Evolutionary conservation across 2,113 vertebrate genomes (phyloP), one percentile per base, ranked within the genome.

Genomic region (Oenanthe oenanthe): DNA sequence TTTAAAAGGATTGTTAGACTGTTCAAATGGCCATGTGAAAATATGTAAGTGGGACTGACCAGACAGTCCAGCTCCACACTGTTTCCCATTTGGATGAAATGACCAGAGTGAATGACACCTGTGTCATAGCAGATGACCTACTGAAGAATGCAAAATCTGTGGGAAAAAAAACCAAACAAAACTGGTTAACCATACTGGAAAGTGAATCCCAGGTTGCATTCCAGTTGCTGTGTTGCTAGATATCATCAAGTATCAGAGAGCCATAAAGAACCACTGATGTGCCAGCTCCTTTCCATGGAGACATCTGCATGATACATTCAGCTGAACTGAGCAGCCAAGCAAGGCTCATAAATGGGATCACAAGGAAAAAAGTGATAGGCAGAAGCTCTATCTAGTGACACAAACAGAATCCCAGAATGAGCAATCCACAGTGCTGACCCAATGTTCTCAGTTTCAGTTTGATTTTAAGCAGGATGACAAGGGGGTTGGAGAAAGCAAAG

Each of bases 391-490:
- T 54, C 34, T 29, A 54, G 21, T 0, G 5, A 16, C 57, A 70
- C 47, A 51, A 61, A 13, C 12, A 67, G 61, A 72, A 77, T 85
- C 32, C 53, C 89, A 85, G 66, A 63, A 63, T 56, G 76, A 68
- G n/a, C 58, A 86, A 48, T 51, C 34, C 42, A 32, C 54, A 43
- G 45, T 28, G 62, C 53, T 92, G 51, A 70, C 50, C 79, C 75
- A 67, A 7, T 53, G 54, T 57, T 83, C 86, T 93, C 76, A 34
- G 61, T 73, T 86, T 88, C 72, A 57, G 48, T 79, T 68, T 6
- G 26, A 53, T 96, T 93, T 93, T 61, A 66, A 83, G 68, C 62
- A 68, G 68, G 63, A 61, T 88, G 58, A 83, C 36, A 68, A 80
- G 45, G 32, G 18, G 2, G 8, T n/a, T 71, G 86, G 53, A 40